Evolutionary conservation across 2,888 invertebrate species (phyloP), one percentile per base, ranked within the genome.

Genomic region (Allacma fusca): DNA sequence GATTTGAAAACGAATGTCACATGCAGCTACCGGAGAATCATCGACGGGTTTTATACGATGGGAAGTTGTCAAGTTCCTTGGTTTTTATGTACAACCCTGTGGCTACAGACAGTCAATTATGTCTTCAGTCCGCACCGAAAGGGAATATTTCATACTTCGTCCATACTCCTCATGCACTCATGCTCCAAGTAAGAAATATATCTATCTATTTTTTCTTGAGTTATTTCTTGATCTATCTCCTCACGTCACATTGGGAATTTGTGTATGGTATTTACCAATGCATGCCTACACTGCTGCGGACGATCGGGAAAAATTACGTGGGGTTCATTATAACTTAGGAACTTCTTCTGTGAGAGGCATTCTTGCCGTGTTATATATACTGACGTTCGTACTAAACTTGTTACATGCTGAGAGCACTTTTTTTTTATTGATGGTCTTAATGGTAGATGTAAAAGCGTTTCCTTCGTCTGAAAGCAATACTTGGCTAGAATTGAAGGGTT

Each of bases 31-130:
- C 96, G 89, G 98, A 84, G 74, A 84, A 84, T 78, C 84, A 84
- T 77, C 81, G 84, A 24, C 80, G 84, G 96, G 96, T 98, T 83
- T 90, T 99, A 85, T 99, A 99, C 89, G 99, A 99, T 88, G 98
- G 98, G 81, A 97, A 97, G 88, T 89, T 99, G 86, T 97, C 98
- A 81, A 94, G 92, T 85, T 95, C 95, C 83, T 95, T 99, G 87
- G 96, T 99, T 86, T 98, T 99, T 89, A 97, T 98, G 95, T 99
- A 99, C 91, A 99, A 98, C 89, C 99, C 99, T 81, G 98, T 98
- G 85, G 98, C 99, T 81, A 99, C 99, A 82, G 98, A 99, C 88
- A 96, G 97, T 83, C 98, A 99, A 89, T 91, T 99, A 81, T 98
- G 98, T 89, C 91, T 99, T 84, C 98, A 98, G 89, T 97, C 97